Base-by-base conservation (phyloP, 2,113 vertebrate species). In the Lophotis ruficrista region DNA sequence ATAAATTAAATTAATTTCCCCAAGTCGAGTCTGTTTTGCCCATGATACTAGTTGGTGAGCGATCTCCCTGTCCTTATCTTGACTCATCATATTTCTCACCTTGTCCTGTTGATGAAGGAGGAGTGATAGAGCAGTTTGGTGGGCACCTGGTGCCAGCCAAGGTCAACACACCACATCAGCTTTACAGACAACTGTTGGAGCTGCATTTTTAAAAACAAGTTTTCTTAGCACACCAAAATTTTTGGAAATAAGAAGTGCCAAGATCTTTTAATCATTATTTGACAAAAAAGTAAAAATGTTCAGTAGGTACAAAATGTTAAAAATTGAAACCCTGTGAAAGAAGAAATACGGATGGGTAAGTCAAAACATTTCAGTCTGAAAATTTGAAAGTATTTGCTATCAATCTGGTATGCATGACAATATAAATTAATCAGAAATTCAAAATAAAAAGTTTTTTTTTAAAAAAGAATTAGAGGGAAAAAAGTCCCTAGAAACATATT, bases 391-490 rank as follows among this genome's bases (percentile, higher is more conserved):
- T 11, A 60, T 79, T 88, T 88, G 4, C 12, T 56, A 72, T 88
- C 76, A 92, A 76, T 88, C 35, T 83, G 19, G 7, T 51, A 76
- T 43, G 17, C 4, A 35, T 48, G 57, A 14, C 21, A 62, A 43
- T 31, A 62, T 28, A 66, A 92, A 93, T 88, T 50, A 53, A 87
- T 79, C 65, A 92, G 35, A 87, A 81, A 75, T 14, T 82, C 24
- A 87, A 93, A 81, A 57, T 6, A 24, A n/a, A 54, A 11, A 8
- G 6, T 41, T 6, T 43, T 43, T 38, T 7, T 35, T 37, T 10
- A 22, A 53, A n/a, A n/a, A n/a, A n/a, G n/a, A n/a, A 78, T 30
- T 1, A 8, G 4, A 25, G 10, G 8, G 2, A 0, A 14, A 35
- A 25, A 41, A 6, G 9, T 47, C 41, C 10, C 17, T 43, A 50